Evolutionary conservation across 64 coral and sea anemone genomes (phyloP), one percentile per base, ranked within the genome.

Genomic region (Porites australiensis): DNA sequence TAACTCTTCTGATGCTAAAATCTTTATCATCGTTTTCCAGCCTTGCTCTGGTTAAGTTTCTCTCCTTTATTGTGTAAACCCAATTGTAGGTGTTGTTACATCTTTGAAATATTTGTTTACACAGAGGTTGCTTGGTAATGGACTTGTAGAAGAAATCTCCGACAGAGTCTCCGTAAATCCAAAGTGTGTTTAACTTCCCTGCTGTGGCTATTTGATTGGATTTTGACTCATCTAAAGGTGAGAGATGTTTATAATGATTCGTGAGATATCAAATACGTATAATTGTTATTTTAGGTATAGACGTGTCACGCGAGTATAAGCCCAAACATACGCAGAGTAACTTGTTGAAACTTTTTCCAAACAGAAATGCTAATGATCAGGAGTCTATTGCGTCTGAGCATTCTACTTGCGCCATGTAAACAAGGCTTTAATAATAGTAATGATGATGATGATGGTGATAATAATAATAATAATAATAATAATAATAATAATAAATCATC

Each of bases 111-210:
- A 64, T 82, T 59, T 75, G 63, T 47, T 11, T 98, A 88, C 95
- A 98, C 3, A 98, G 77, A 2, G 92, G 92, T 22, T 75, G 77
- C 51, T 55, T 94, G 5, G 87, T n/a, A 18, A 98, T 91, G 19
- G 91, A 90, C 75, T 94, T 94, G 70, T 94, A 91, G 75, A 98
- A 98, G 82, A 98, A 88, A 59, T 98, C 92, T 21, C 95, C 95
- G 8, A 94, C 82, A 0, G 95, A 98, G 64, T 98, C 95, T 19
- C 95, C 95, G 65, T 94, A 98, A 58, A 98, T 91, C 95, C 95
- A 98, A 16, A 98, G 60, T 6, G 83, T 98, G 0, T 89, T 76
- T n/a, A 50, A 37, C 68, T 68, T 74, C 16, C 37, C 22, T 70
- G 71, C 23, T 77, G 50, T 6, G 57, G 45, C 20, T 19, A 53